These are phyloP conservation scores for Agrypnus murinus DNA, from an alignment of 2,888 invertebrate genomes.

Conservation along the genomic window DNA sequence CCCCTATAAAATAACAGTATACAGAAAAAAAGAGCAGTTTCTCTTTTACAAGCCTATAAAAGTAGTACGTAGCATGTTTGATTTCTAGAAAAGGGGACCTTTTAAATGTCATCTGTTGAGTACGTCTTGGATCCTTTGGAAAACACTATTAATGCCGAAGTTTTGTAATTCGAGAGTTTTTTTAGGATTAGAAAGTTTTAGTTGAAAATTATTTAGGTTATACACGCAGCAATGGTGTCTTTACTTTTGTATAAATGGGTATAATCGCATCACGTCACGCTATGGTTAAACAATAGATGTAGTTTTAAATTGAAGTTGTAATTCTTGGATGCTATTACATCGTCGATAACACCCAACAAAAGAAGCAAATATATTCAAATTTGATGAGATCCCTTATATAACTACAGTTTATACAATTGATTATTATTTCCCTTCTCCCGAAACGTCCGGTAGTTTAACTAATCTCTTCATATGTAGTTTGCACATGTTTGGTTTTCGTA, in stretches of 20 bases:
- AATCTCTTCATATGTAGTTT: not conserved
- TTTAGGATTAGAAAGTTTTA: constrained; percentile 3
- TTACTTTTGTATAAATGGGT: not conserved
- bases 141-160: constrained; percentile 6
- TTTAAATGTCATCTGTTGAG: constrained; percentile 33
- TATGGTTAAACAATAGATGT: not conserved
- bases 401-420: too few relatives aligned
- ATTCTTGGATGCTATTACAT: too few relatives aligned
- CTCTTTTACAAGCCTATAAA: constrained; percentile 42
- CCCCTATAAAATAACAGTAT: constrained; percentile 42
- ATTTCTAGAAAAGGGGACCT: constrained; percentile 28
- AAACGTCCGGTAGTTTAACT: not conserved
- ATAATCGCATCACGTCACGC: constrained; percentile 6
- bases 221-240: constrained; percentile 21
- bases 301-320: too few relatives aligned
- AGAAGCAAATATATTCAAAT: too few relatives aligned
- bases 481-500: not conserved
- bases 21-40: constrained; percentile 41
- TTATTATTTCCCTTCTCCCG: not conserved
- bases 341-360: too few relatives aligned
- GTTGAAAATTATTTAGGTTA: not conserved
- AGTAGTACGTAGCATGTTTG: constrained; percentile 27
- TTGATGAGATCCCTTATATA: too few relatives aligned
- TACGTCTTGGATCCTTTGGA: not conserved
- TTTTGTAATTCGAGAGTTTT: constrained; percentile 19